Evolutionary conservation across 2,888 invertebrate genomes (phyloP).

Genomic region (Agonum fuliginosum): DNA sequence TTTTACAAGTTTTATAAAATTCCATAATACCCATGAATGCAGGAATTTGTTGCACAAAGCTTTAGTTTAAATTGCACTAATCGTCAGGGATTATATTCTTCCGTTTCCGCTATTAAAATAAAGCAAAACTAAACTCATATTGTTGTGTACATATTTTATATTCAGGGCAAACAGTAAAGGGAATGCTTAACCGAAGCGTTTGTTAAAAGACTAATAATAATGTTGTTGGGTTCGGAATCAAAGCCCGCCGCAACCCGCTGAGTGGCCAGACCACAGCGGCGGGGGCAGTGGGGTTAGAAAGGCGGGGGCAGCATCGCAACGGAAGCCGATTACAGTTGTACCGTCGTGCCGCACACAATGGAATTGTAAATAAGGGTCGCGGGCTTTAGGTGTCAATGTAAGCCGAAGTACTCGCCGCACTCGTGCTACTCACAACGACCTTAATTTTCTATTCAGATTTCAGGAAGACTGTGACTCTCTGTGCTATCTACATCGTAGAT

Average conservation of each 20-base stretch:
- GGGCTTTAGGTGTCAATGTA: conserved; percentile 67
- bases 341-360: conserved; percentile 65
- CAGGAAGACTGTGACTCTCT: conserved; percentile 44
- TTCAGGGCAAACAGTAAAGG: conserved; percentile 1
- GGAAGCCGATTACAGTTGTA: conserved; percentile 68
- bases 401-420: conserved; percentile 56
- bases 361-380: conserved; percentile 66
- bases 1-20: too few species aligned
- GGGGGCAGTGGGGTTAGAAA: background rate
- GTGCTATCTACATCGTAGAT: conserved; percentile 50
- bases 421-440: conserved; percentile 3
- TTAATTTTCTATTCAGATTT: conserved; percentile 60
- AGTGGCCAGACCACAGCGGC: conserved; percentile 13
- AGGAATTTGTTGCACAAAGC: background rate
- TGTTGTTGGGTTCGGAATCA: conserved; percentile 7
- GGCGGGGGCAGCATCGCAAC: conserved; percentile 64
- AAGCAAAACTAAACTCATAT: conserved; percentile 26
- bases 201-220: conserved; percentile 15
- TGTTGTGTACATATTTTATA: conserved; percentile 38
- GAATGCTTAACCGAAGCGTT: conserved; percentile 2
- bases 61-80: conserved; percentile 8
- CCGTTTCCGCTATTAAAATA: conserved; percentile 6
- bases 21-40: too few species aligned
- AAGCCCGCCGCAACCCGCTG: conserved; percentile 24
- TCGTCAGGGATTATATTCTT: conserved; percentile 7